A percentile compares a stretch with the other conserved stretches of the same genome.
These are phyloP conservation scores for Stratiolaelaps scimitus DNA, from an alignment of 1,140 invertebrate species.

Conservation along the genomic window DNA sequence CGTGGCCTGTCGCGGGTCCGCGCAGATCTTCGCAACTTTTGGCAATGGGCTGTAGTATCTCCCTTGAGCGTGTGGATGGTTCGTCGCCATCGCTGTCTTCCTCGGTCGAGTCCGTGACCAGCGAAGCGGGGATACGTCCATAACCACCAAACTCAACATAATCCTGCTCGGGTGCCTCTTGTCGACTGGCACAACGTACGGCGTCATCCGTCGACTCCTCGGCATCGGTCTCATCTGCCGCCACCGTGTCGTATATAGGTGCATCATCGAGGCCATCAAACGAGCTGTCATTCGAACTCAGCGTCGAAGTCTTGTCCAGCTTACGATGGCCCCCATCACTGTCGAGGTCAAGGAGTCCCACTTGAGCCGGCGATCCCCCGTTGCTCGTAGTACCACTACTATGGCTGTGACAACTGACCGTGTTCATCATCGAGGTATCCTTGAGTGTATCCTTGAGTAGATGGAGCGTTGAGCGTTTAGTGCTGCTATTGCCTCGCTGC, in stretches of 20 bases:
- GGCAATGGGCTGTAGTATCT: neutral
- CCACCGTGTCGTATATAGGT: conserved; percentile 24
- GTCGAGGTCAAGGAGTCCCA: neutral
- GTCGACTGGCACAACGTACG: neutral
- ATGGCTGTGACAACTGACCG: too few species aligned
- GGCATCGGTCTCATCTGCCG: conserved; percentile 1
- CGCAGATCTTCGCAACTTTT: conserved; percentile 27
- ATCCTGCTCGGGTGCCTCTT: conserved; percentile 1
- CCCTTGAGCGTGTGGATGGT: neutral
- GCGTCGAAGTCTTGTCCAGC: conserved; percentile 24
- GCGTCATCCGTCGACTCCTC: neutral
- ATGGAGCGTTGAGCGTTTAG: conserved; percentile 19
- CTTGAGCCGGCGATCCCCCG: conserved; percentile 19
- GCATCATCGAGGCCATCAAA: conserved; percentile 21
- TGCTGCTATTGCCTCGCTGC: neutral
- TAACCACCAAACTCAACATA: conserved; percentile 24
- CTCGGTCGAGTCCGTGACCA: conserved; percentile 24
- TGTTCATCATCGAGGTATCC: too few species aligned
- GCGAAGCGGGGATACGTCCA: conserved; percentile 14
- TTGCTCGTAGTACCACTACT: neutral
- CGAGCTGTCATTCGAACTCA: conserved; percentile 23
- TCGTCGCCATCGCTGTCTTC: conserved; percentile 17
- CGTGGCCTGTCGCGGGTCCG: too few species aligned
- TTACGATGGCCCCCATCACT: neutral
- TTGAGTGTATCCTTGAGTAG: conserved; percentile 9